phyloP scores from a whole-genome alignment of 2,113 vertebrate genomes.

The Perca flavescens region DNA sequence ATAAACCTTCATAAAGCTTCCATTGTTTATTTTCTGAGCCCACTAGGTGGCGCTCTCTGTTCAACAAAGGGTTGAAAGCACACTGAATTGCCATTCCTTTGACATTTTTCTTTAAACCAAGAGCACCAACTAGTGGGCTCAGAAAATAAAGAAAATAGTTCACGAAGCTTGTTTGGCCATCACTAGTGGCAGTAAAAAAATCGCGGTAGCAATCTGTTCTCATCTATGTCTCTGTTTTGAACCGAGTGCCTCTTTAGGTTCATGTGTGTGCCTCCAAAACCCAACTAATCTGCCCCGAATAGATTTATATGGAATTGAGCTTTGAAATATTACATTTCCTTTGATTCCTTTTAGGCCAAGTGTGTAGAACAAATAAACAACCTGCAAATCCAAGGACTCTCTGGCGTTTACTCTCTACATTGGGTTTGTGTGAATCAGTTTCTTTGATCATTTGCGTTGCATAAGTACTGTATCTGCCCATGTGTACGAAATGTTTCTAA shows the following conservation, averaged over 20 bases:
- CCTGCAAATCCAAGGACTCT: slow-evolving; percentile 11
- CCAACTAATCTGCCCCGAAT: slow-evolving; percentile 26
- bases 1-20: too few species aligned
- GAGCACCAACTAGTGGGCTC: too few species aligned
- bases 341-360: slow-evolving; percentile 20
- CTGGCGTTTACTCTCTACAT: background rate
- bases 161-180: too few species aligned
- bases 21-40: too few species aligned
- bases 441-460: background rate
- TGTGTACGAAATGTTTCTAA: background rate
- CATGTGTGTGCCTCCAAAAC: slow-evolving; percentile 24
- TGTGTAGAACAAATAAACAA: slow-evolving; percentile 19
- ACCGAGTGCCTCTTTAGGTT: slow-evolving; percentile 16
- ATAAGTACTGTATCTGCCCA: background rate
- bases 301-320: slow-evolving; percentile 20
- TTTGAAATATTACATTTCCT: slow-evolving; percentile 25
- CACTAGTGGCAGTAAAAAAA: too few species aligned
- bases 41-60: too few species aligned
- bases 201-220: background rate
- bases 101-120: too few species aligned
- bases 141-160: too few species aligned
- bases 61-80: too few species aligned
- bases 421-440: background rate
- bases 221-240: slow-evolving; percentile 22
- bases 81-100: too few species aligned